Conservation (phyloP, 37 sponge, comb jelly and placozoan species). For the Spongia lamella region DNA sequence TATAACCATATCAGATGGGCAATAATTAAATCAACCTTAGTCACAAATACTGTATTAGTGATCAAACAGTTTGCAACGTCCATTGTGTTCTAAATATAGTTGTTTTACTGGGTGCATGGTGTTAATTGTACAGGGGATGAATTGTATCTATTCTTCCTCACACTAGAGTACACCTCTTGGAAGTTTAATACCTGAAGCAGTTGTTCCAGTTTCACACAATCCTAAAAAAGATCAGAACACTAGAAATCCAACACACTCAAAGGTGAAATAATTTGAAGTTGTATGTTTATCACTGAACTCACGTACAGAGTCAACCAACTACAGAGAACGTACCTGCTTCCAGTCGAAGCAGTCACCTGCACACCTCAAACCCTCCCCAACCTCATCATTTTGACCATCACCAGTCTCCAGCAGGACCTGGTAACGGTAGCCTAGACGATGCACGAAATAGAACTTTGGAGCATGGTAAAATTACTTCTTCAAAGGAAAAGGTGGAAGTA, state of each 20-base stretch:
- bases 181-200: not conserved
- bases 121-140: too few species aligned
- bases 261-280: not conserved
- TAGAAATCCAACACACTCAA: not conserved
- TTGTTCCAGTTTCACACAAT: too few species aligned
- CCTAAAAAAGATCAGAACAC: too few species aligned
- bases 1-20: too few species aligned
- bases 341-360: not conserved
- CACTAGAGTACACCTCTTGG: conserved; percentile 1
- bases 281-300: not conserved
- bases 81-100: too few species aligned
- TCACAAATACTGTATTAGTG: too few species aligned
- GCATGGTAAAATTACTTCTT: not conserved
- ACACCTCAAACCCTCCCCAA: not conserved
- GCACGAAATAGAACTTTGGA: not conserved
- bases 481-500: conserved; percentile 28
- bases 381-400: not conserved
- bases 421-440: not conserved
- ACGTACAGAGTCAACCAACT: not conserved
- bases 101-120: too few species aligned
- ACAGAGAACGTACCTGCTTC: too few species aligned
- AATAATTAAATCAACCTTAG: too few species aligned
- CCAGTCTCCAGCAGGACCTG: not conserved
- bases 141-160: too few species aligned
- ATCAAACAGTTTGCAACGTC: too few species aligned